Evolutionary conservation across 2,797 vertebrate genomes (phyloP).

Genomic region (Silurus lanzhouensis): DNA sequence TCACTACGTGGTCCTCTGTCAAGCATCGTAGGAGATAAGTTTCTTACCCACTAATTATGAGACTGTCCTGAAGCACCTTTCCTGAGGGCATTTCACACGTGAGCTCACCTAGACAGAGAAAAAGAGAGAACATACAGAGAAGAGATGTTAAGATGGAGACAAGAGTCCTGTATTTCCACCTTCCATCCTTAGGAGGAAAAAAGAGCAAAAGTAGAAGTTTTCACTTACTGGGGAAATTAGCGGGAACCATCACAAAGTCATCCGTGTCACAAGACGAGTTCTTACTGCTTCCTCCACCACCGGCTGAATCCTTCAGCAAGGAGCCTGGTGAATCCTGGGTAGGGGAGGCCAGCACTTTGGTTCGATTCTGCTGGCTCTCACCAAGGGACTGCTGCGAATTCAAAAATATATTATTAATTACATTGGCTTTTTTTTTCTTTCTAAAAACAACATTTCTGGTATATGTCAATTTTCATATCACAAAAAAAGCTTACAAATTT

Average conservation of each 20-base stretch:
- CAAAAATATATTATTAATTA: slow-evolving; percentile 17
- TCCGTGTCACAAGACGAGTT: slow-evolving; percentile 95
- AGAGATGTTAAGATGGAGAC: not conserved
- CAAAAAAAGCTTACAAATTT: not conserved
- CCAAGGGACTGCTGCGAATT: slow-evolving; percentile 84
- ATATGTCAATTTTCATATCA: too few species aligned
- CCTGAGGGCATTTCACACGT: slow-evolving; percentile 78
- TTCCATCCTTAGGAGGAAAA: not conserved
- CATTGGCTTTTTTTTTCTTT: too few species aligned
- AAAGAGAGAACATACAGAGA: slow-evolving; percentile 20
- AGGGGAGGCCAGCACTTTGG: slow-evolving; percentile 84
- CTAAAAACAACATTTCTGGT: too few species aligned
- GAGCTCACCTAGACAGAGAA: slow-evolving; percentile 79
- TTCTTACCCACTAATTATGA: slow-evolving; percentile 93
- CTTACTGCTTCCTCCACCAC: slow-evolving; percentile 87
- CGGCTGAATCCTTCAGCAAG: slow-evolving; percentile 85
- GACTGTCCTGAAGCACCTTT: slow-evolving; percentile 87
- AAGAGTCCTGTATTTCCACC: slow-evolving; percentile 39
- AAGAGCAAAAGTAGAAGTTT: not conserved
- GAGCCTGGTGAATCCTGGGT: slow-evolving; percentile 83
- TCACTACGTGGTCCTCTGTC: not conserved
- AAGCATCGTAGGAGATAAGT: not conserved
- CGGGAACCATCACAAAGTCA: slow-evolving; percentile 97
- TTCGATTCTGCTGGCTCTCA: slow-evolving; percentile 87
- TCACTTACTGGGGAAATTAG: slow-evolving; percentile 82